Evolutionary conservation across 1,140 invertebrate genomes (phyloP), one percentile per base, ranked within the genome.

Genomic region (Aphidius gifuensis): DNA sequence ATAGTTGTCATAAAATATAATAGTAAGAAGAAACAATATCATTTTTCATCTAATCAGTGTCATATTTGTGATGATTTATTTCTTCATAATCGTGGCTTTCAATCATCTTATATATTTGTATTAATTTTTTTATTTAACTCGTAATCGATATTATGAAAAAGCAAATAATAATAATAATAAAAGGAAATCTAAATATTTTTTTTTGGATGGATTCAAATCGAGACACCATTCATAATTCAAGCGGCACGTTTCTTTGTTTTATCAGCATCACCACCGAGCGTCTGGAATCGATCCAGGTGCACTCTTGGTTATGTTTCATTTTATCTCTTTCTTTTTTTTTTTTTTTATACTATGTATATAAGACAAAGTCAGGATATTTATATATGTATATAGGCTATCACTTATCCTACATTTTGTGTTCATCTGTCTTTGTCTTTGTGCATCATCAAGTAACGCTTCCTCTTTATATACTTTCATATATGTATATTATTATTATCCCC

Each of bases 191-290:
- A 53, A 43, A 61, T 62, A 32, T 32, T 32, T 32, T 32, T 54
- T 58, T 62, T 54, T 47, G 61, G 54, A 57, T 45, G 65, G 62
- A 66, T 66, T 66, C 65, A 66, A 66, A 66, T 66, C 62, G 62
- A 61, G 59, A 66, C 62, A 64, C 65, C 60, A 66, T 66, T 66
- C 65, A 66, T 66, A 66, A 64, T 66, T 66, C 65, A 66, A 66
- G 59, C 62, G 62, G 60, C 65, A 66, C 58, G 62, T 61, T 66
- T 62, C 62, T 66, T 66, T 66, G 65, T 66, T 66, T 66, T 64
- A 66, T 64, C 65, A 64, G 53, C 40, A 32, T 32, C 23, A 32
- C 2, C 53, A 54, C 32, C 32, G 53, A 60, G 61, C 47, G 46
- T 47, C 61, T 43, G 40, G 53, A 47, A 62, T 62, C 61, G 61